Base-by-base conservation (phyloP, 2,888 invertebrate species). In the Ischnus inquisitorius region DNA sequence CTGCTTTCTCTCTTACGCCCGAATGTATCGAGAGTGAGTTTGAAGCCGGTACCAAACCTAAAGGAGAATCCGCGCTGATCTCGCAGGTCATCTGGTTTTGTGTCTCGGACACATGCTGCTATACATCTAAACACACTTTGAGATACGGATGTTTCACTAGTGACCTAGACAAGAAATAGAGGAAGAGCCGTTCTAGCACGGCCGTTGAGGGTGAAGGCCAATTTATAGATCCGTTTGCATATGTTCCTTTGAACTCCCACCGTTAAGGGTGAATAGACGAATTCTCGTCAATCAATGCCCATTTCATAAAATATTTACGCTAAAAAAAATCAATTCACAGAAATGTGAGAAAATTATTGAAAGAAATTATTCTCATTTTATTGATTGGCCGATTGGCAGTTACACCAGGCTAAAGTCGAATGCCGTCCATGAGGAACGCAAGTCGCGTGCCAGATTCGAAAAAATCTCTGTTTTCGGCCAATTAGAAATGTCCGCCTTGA, bases 131-230 rank as follows among this genome's bases (percentile, higher is more conserved):
- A 75, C 78, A 60, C 60, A 69, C 69, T 51, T 67, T 16, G 82
- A 82, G 79, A 75, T 79, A 64, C 74, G 79, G 64, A 82, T 79
- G 79, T 75, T 82, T 79, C 78, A 67, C 84, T 41, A 65, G 75
- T 82, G 84, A 84, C 84, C 84, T 82, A 84, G 84, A 82, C 82
- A 84, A 79, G 79, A 84, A 84, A 84, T 82, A 84, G 84, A 82
- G 67, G 75, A 71, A 67, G 71, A 8, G 34, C 34, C 34, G 34
- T 34, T 72, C 77, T 78, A 82, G 69, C 79, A 76, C 79, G 82
- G 79, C 51, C 82, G 64, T 82, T 54, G 79, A 60, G 82, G 82
- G 79, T 79, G 84, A 84, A 84, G 84, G 84, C 82, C 84, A 75
- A 22, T 64, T 48, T 74, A 64, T 51, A 62, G 8, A 51, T 25